Percentiles rank a stretch among this genome's conserved stretches.
phyloP scores from a whole-genome alignment of 2,888 invertebrate genomes.

The Spilarctia lutea region DNA sequence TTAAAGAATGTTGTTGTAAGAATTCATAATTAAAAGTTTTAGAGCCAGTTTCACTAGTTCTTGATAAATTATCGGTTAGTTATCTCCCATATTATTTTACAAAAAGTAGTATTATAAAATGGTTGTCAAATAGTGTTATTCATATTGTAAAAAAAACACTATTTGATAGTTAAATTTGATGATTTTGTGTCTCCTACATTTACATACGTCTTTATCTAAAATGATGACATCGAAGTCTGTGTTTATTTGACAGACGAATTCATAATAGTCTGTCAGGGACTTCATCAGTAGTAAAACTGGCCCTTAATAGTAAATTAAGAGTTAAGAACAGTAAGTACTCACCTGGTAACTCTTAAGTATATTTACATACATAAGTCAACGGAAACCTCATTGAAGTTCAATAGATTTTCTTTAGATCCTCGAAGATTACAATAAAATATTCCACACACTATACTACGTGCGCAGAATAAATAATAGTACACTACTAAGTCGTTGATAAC shows the following conservation, averaged over 20 bases:
- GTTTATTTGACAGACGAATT: too few species aligned
- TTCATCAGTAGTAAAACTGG: not conserved
- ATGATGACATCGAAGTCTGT: too few species aligned
- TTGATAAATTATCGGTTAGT: not conserved
- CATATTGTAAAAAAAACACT: too few species aligned
- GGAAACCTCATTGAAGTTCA: not conserved
- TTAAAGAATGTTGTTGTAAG: not conserved
- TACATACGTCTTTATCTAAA: too few species aligned
- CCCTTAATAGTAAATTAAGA: too few species aligned
- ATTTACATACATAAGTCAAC: not conserved
- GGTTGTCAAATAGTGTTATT: too few species aligned
- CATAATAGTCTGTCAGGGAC: too few species aligned
- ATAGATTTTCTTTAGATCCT: not conserved
- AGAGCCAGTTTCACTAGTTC: too few species aligned
- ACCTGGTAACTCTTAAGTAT: not conserved
- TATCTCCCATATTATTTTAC: too few species aligned
- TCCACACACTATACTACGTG: not conserved
- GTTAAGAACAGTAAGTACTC: not conserved
- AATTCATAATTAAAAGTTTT: constrained; percentile 1
- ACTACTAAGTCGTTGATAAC: not conserved
- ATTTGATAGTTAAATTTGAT: too few species aligned
- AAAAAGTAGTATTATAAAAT: too few species aligned
- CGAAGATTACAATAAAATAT: not conserved
- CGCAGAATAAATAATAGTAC: not conserved
- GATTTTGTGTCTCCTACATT: too few species aligned